Evolutionary conservation across 2,113 vertebrate species (phyloP).

Genomic region (Antigone vipio): DNA sequence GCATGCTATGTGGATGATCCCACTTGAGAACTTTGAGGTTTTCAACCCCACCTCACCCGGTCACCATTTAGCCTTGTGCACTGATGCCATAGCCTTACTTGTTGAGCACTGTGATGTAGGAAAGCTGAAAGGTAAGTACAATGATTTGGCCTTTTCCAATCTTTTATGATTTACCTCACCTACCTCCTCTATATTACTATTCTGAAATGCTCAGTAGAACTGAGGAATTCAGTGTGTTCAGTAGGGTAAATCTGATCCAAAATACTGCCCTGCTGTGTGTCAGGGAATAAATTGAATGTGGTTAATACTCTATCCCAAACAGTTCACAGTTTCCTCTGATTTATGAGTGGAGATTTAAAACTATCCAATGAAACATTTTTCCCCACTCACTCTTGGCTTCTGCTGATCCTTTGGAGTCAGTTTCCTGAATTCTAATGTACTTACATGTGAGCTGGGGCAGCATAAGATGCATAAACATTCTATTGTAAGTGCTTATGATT

Average conservation of each 20-base stretch:
- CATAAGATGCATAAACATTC: not conserved
- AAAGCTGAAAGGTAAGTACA: not conserved
- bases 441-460: not conserved
- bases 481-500: not conserved
- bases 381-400: not conserved
- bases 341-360: not conserved
- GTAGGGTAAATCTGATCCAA: not conserved
- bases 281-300: not conserved
- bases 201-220: not conserved
- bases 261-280: not conserved
- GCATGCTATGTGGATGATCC: not conserved
- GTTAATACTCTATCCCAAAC: not conserved
- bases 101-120: not conserved
- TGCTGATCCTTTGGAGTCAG: not conserved
- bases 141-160: not conserved
- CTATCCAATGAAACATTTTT: not conserved
- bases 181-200: not conserved
- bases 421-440: not conserved
- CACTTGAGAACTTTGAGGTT: not conserved
- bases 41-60: not conserved
- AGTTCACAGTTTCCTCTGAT: not conserved
- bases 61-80: not conserved
- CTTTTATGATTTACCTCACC: not conserved
- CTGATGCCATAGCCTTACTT: not conserved
- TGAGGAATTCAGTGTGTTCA: not conserved